phyloP scores from a whole-genome alignment of 2,888 invertebrate genomes.

The Entomobrya proxima region DNA sequence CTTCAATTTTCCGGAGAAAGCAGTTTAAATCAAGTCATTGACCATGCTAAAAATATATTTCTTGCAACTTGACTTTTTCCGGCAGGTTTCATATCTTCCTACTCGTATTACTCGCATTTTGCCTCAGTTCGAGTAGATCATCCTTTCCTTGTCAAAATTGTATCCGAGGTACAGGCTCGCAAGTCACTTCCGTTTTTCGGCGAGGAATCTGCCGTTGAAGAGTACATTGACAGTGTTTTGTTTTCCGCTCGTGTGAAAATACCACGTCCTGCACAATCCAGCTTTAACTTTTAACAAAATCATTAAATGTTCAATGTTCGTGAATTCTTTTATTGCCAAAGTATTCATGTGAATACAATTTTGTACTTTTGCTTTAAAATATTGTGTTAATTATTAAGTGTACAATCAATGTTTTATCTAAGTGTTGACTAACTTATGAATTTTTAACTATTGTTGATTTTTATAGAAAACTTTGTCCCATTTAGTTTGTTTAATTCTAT shows the following conservation, averaged over 20 bases:
- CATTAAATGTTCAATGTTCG: not conserved
- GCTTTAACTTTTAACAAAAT: not conserved
- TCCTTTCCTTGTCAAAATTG: conserved; percentile 38
- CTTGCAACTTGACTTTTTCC: not conserved
- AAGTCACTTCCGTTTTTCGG: conserved; percentile 14
- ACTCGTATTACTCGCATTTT: conserved; percentile 36
- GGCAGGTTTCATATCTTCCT: conserved; percentile 50
- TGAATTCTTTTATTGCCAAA: not conserved
- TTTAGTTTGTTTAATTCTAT: too few species aligned
- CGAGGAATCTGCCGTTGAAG: not conserved
- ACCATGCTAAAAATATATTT: not conserved
- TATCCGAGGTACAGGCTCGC: not conserved
- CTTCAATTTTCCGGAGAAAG: too few species aligned
- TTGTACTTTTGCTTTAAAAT: too few species aligned
- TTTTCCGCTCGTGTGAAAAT: conserved; percentile 21
- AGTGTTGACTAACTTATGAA: too few species aligned
- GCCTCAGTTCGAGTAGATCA: conserved; percentile 51
- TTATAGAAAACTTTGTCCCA: too few species aligned
- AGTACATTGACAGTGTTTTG: not conserved
- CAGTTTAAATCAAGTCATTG: not conserved
- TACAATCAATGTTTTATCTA: too few species aligned
- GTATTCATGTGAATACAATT: too few species aligned
- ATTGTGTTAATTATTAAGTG: too few species aligned
- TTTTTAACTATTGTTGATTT: too few species aligned
- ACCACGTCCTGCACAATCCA: not conserved